Evolutionary conservation across 1,140 invertebrate genomes (phyloP), one percentile per base, ranked within the genome.

Genomic region (Papilio polytes): DNA sequence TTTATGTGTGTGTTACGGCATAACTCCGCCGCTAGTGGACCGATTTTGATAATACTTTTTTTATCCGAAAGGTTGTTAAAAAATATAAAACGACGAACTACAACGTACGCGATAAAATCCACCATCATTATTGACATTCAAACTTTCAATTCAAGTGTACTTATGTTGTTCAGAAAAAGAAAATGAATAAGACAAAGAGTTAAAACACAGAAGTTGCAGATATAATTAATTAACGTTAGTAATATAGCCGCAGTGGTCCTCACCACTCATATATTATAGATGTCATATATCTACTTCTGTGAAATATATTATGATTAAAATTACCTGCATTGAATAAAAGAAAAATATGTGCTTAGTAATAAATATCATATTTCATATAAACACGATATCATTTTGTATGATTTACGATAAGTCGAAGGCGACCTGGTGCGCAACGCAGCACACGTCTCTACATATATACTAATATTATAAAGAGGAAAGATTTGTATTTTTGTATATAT

Each of bases 351-450:
- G 12, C 20, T 7, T 22, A 26, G 9, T 26, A 63, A 26, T 63
- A 63, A 26, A 26, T 10, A 63, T 63, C 59, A 31, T 63, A 26
- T 63, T 26, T 63, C 59, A 63, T 26, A 63, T 63, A 26, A 63
- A 63, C 22, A 63, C 59, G 9, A 63, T 63, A 63, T 22, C 59
- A 8, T 63, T 63, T 63, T 63, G 22, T 63, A 26, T 63, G 59
- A 63, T 63, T 63, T 63, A 63, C 59, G 59, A 63, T 63, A 63
- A 63, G 59, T 63, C 2, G 20, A 63, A 2, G 59, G 59, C 22
- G 22, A 63, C 59, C 59, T 63, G 59, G 59, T 63, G 22, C 59
- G 59, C 53, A 56, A n/a, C 59, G 59, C 59, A 63, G 20, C 20
- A 9, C 22, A 26, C 59, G 10, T 22, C 59, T 63, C 20, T 20